Evolutionary conservation across 1,140 invertebrate species (phyloP).

Genomic region (Drosophila sechellia): DNA sequence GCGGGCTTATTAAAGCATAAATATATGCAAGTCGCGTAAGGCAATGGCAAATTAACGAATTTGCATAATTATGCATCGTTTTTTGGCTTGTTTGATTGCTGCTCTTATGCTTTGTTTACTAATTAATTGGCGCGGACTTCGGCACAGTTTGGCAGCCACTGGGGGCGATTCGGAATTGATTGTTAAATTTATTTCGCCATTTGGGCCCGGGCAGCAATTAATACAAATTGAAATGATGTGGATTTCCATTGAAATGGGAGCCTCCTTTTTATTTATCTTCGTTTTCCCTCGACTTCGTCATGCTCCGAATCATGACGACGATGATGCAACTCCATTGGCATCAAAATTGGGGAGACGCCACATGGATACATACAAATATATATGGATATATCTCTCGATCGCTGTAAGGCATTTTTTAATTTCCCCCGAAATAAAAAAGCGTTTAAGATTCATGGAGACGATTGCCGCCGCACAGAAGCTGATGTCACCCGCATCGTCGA

Average conservation of each 20-base stretch:
- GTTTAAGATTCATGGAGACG: conserved; percentile 44
- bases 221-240: conserved; percentile 39
- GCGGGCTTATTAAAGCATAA: conserved; percentile 49
- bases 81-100: conserved; percentile 62
- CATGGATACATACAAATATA: conserved; percentile 4
- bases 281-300: conserved; percentile 23
- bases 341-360: conserved; percentile 31
- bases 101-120: conserved; percentile 76
- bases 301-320: conserved; percentile 29
- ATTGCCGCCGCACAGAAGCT: conserved; percentile 24
- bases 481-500: conserved; percentile 44
- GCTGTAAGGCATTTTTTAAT: conserved; percentile 58
- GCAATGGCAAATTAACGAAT: conserved; percentile 68
- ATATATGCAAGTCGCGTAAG: conserved; percentile 57
- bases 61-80: conserved; percentile 77
- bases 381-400: neutral
- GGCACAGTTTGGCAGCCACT: conserved; percentile 41
- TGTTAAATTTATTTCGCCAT: conserved; percentile 40
- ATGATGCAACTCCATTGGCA: conserved; percentile 39
- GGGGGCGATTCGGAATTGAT: conserved; percentile 17
- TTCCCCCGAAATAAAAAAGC: conserved; percentile 66
- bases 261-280: conserved; percentile 16
- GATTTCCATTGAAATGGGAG: conserved; percentile 30
- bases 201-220: conserved; percentile 35
- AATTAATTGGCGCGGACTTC: conserved; percentile 64